phyloP scores from a whole-genome alignment of 2,888 invertebrate genomes.

The Caenorhabditis uteleia region DNA sequence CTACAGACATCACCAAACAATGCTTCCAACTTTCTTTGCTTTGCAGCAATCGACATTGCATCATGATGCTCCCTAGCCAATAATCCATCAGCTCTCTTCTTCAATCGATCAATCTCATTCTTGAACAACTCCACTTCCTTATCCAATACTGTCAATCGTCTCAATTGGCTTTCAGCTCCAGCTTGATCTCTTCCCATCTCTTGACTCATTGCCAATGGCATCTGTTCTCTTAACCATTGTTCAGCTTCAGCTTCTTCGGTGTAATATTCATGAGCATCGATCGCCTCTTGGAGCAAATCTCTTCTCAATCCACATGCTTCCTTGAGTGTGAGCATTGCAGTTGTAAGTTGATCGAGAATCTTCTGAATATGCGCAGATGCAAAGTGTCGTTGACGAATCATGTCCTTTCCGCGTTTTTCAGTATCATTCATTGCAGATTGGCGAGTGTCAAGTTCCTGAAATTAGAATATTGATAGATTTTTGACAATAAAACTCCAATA shows the following conservation, averaged over 20 bases:
- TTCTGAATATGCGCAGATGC: slow-evolving; percentile 80
- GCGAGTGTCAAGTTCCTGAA: slow-evolving; percentile 60
- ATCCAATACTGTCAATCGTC: slow-evolving; percentile 78
- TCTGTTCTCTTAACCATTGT: slow-evolving; percentile 79
- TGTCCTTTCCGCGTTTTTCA: slow-evolving; percentile 49
- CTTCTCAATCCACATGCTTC: slow-evolving; percentile 40
- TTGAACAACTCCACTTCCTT: slow-evolving; percentile 63
- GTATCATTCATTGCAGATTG: slow-evolving; percentile 54
- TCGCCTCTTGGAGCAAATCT: slow-evolving; percentile 71
- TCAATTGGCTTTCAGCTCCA: slow-evolving; percentile 80
- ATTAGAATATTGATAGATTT: slow-evolving; percentile 43
- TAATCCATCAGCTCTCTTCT: slow-evolving; percentile 76
- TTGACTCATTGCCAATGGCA: slow-evolving; percentile 68
- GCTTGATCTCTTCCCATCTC: slow-evolving; percentile 85
- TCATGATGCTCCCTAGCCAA: slow-evolving; percentile 83
- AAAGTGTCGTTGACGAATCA: slow-evolving; percentile 78
- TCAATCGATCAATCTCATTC: slow-evolving; percentile 57
- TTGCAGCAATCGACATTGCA: slow-evolving; percentile 75
- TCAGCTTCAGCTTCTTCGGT: slow-evolving; percentile 82
- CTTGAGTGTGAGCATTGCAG: slow-evolving; percentile 34
- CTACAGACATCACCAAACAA: slow-evolving; percentile 51
- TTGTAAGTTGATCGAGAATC: slow-evolving; percentile 73
- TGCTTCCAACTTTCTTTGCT: slow-evolving; percentile 57
- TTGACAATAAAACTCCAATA: too few species aligned
- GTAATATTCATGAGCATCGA: slow-evolving; percentile 80